These are phyloP conservation scores for Setipinna tenuifilis DNA, from an alignment of 2,797 vertebrate genomes.

Conservation along the genomic window DNA sequence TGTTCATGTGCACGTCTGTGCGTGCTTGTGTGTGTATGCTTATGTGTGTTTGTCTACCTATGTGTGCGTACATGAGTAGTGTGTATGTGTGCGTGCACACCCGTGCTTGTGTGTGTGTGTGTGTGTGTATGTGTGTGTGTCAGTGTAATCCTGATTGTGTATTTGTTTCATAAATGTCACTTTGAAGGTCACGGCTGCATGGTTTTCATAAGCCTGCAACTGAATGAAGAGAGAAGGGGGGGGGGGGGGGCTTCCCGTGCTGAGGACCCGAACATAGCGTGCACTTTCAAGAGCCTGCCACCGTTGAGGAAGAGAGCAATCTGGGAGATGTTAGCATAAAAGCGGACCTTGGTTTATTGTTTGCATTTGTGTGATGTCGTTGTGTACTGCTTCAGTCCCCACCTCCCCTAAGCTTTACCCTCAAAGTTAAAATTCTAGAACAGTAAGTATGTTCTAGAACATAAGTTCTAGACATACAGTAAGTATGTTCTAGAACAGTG, in stretches of 20 bases:
- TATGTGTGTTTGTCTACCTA: not conserved
- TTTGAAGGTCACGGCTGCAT: conserved; percentile 39
- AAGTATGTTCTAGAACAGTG: too few species aligned
- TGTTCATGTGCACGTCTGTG: not conserved
- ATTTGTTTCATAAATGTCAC: conserved; percentile 30
- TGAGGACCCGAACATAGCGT: conserved; percentile 57
- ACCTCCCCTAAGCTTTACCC: not conserved
- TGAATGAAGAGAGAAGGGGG: conserved; percentile 13
- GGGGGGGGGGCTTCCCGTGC: conserved; percentile 55
- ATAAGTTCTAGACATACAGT: too few species aligned
- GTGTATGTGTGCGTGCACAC: conserved; percentile 15
- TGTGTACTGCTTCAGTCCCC: not conserved
- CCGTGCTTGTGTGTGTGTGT: conserved; percentile 1
- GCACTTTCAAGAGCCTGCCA: conserved; percentile 53
- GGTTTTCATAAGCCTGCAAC: conserved; percentile 45
- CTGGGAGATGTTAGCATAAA: not conserved
- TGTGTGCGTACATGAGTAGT: not conserved
- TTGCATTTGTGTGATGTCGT: not conserved
- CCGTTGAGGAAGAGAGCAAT: not conserved
- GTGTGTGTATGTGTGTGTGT: conserved; percentile 26
- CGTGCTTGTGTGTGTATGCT: not conserved
- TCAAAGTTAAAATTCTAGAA: not conserved
- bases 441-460: too few species aligned
- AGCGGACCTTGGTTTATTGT: not conserved
- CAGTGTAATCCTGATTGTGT: not conserved